A percentile compares a stretch with the other conserved stretches of the same genome.
phyloP scores from a whole-genome alignment of 2,888 invertebrate species.

The Epinotia ramella region DNA sequence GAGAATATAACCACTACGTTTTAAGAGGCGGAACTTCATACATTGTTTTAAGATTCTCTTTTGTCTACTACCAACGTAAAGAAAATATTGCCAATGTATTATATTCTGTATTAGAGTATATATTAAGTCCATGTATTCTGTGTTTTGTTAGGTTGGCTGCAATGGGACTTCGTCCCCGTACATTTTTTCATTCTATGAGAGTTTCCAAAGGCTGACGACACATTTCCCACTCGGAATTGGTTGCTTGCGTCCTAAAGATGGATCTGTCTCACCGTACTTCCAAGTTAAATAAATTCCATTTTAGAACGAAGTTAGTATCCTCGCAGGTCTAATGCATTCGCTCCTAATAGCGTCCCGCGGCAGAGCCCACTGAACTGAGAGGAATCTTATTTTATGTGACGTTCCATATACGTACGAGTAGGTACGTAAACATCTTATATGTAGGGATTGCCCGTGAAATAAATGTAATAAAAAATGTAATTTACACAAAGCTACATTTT shows the following conservation, averaged over 20 bases:
- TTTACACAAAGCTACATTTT: neutral
- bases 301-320: constrained; percentile 31
- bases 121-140: no score
- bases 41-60: no score
- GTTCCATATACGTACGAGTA: neutral
- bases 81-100: no score
- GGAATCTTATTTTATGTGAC: constrained; percentile 19
- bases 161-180: no score
- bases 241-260: neutral
- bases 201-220: no score
- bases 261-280: neutral
- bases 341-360: constrained; percentile 25
- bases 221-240: neutral
- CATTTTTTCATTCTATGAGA: no score
- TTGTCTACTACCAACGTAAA: no score
- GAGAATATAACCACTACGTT: no score
- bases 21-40: no score
- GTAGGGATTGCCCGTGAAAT: neutral
- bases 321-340: constrained; percentile 33
- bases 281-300: constrained; percentile 28
- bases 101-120: no score
- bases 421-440: neutral
- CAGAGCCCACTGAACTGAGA: constrained; percentile 18
- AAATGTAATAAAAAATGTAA: no score
- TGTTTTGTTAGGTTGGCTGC: no score